Base-by-base conservation (phyloP, 1,140 invertebrate species). In the Subanguina moxae region DNA sequence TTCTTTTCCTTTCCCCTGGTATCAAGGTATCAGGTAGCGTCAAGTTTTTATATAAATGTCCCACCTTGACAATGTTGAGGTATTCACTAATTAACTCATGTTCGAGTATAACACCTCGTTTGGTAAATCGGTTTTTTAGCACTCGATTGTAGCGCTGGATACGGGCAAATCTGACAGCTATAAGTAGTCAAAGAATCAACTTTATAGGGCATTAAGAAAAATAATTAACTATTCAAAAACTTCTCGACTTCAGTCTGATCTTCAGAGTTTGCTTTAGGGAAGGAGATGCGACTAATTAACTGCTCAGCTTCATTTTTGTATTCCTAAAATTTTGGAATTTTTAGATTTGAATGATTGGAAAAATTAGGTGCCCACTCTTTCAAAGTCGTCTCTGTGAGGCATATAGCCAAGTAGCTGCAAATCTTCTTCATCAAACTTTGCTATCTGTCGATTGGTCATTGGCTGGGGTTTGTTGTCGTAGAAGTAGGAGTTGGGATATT, bases 271-370 rank as follows among this genome's bases (percentile, higher is more conserved):
- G 5, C 65, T 13, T 48, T 21, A 9, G 52, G 45, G 42, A 70
- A 70, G 11, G 58, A 43, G 68, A 70, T 56, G 57, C 59, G 67
- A 28, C 28, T 68, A 9, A 70, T 70, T 42, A 70, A 59, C 27
- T 70, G 68, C 43, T 70, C 68, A 28, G 68, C 68, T 17, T 68
- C 65, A 19, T 70, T 65, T 58, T 70, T 70, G 38, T 70, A 70
- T 42, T 70, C 68, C 68, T 70, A 58, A 19, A 68, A 0, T 19
- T 9, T 28, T 7, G 17, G 65, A 69, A 11, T 43, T 25, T 11
- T 38, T 42, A 38, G 64, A 42, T 21, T 9, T 30, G 15, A 3
- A 63, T 42, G 42, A 43, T 45, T 15, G 11, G 38, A 17, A 19
- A 9, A 9, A 28, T 30, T 3, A 5, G 27, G 58, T 61, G 38